These are phyloP conservation scores for Colostygia pectinataria DNA, from an alignment of 2,888 invertebrate genomes.

Conservation along the genomic window DNA sequence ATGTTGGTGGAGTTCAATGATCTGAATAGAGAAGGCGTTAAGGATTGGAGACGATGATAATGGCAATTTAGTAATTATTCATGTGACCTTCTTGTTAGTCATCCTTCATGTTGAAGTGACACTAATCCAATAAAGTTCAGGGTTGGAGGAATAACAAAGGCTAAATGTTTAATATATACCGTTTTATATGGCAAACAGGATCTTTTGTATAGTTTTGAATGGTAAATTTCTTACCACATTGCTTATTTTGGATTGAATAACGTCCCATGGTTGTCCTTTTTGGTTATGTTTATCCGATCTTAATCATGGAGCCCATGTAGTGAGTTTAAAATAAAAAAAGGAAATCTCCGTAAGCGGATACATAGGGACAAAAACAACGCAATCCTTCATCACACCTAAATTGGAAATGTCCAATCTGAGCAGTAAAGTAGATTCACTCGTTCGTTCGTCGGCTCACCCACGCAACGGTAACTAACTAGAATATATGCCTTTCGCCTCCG, in stretches of 20 bases:
- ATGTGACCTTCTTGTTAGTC: conserved; percentile 5
- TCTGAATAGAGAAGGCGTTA: conserved; percentile 10
- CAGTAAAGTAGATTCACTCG: conserved; percentile 39
- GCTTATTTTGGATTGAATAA: no score
- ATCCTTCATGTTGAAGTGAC: conserved; percentile 7
- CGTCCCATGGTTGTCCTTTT: background rate
- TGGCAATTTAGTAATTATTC: conserved; percentile 10
- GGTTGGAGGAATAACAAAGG: background rate
- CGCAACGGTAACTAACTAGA: conserved; percentile 34
- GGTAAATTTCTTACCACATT: no score
- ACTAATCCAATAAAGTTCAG: conserved; percentile 8
- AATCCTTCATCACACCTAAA: conserved; percentile 33
- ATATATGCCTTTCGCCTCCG: conserved; percentile 41
- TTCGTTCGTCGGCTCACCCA: conserved; percentile 41
- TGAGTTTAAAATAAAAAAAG: conserved; percentile 2
- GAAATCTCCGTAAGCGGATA: background rate
- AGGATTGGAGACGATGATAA: conserved; percentile 1
- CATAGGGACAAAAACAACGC: conserved; percentile 24
- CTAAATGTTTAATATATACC: no score
- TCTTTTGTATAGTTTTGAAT: background rate
- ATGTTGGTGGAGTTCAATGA: conserved; percentile 8
- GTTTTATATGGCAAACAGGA: no score
- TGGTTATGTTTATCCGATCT: background rate
- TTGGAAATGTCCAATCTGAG: conserved; percentile 37
- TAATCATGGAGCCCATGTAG: background rate